Base-by-base conservation (phyloP, 1,140 invertebrate species). In the Meteorus sp. region DNA sequence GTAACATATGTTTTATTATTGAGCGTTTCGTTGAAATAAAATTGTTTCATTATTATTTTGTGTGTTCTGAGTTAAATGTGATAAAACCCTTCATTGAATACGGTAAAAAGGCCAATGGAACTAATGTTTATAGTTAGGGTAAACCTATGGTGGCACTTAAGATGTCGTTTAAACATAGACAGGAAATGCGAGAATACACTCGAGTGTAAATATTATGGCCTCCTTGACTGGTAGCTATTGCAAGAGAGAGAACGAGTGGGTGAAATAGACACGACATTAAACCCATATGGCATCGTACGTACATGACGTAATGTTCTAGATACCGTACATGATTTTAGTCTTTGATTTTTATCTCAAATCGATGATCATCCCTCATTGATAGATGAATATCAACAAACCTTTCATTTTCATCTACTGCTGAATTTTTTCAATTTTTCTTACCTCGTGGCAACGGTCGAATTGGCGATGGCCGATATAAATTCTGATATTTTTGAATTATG, bases 111-210 rank as follows among this genome's bases (percentile, higher is more conserved):
- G 44, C n/a, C 22, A 29, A 23, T 25, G 2, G 3, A n/a, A 44
- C 52, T 44, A 63, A 51, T 74, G 73, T 78, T 78, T 75, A 76
- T 44, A 63, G 53, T 56, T 52, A 50, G 56, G 23, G 63, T 77
- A 76, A 77, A 75, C 74, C 56, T 33, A 56, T 56, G 64, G 58
- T 74, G 69, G 70, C 72, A 77, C 75, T 77, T 76, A 76, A 72
- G 70, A 75, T 78, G 75, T 75, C 74, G 72, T 78, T 76, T 75
- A 75, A 75, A 76, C 75, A 75, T 61, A 74, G 69, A 68, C 76
- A 78, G 76, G 76, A 77, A 77, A 75, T 69, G 67, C 74, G 68
- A 69, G 75, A 76, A 76, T 74, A 77, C 67, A 69, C 68, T 67
- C 59, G 22, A 61, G 60, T 64, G 65, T 78, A 76, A 78, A 78